phyloP scores from a whole-genome alignment of 1,140 invertebrate species.

The Solenopsis invicta region DNA sequence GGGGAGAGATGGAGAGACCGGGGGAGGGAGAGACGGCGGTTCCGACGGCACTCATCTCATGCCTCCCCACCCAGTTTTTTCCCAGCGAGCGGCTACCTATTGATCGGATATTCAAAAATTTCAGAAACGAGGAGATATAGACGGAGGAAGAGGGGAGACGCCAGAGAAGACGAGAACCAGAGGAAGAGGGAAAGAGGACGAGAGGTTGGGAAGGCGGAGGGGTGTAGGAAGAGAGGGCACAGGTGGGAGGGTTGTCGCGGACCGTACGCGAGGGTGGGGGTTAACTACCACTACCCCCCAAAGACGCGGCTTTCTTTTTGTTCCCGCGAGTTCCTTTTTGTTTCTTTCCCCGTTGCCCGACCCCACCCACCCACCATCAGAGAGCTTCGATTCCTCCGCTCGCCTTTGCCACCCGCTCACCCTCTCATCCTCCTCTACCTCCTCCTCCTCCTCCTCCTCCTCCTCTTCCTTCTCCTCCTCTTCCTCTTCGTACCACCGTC shows the following conservation, averaged over 20 bases:
- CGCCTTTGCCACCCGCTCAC: constrained; percentile 69
- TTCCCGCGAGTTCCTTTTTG: constrained; percentile 76
- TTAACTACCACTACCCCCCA: constrained; percentile 78
- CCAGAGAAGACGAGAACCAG: constrained; percentile 60
- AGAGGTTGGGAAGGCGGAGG: constrained; percentile 58
- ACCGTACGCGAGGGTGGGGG: constrained; percentile 68
- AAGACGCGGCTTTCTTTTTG: constrained; percentile 79
- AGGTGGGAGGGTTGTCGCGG: constrained; percentile 75
- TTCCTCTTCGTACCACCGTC: constrained; percentile 64
- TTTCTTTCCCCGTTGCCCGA: constrained; percentile 76
- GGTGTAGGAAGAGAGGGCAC: constrained; percentile 57
- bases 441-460: constrained; percentile 24
- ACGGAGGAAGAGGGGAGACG: constrained; percentile 57
- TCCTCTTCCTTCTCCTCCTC: constrained; percentile 50
- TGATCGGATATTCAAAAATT: constrained; percentile 86
- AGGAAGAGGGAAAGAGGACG: constrained; percentile 72
- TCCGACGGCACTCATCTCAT: constrained; percentile 71
- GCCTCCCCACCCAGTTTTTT: constrained; percentile 80
- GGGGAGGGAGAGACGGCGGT: constrained; percentile 54
- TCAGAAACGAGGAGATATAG: constrained; percentile 80
- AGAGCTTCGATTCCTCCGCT: constrained; percentile 61
- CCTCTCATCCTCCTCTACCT: constrained; percentile 46
- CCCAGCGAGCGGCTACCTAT: constrained; percentile 82
- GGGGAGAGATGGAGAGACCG: not conserved
- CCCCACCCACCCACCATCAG: constrained; percentile 66